These are phyloP conservation scores for Stomorhina lunata DNA, from an alignment of 2,888 invertebrate genomes.

Conservation along the genomic window DNA sequence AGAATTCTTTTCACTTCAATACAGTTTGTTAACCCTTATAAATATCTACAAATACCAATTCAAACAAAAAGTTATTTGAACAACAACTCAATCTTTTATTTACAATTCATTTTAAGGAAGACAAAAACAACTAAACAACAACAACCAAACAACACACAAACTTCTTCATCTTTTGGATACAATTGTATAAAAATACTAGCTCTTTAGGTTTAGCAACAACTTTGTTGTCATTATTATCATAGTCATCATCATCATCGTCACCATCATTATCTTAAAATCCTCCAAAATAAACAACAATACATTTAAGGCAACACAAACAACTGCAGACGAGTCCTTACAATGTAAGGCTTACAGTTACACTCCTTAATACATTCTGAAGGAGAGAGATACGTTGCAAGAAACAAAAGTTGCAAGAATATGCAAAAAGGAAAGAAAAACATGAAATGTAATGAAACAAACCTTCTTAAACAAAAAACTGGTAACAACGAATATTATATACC, in stretches of 20 bases:
- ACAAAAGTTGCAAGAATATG: not conserved
- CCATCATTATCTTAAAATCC: slow-evolving; percentile 63
- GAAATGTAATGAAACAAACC: slow-evolving; percentile 52
- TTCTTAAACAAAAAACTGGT: slow-evolving; percentile 28
- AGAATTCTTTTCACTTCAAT: slow-evolving; percentile 23
- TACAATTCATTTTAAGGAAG: slow-evolving; percentile 52
- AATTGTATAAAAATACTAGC: not conserved
- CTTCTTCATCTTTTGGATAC: slow-evolving; percentile 8
- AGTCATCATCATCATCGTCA: slow-evolving; percentile 13
- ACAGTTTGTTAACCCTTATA: slow-evolving; percentile 62
- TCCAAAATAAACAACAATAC: slow-evolving; percentile 59
- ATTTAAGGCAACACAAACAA: slow-evolving; percentile 6
- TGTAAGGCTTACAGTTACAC: not conserved
- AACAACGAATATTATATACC: too few species aligned
- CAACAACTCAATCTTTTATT: slow-evolving; percentile 60
- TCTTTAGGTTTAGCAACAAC: slow-evolving; percentile 19
- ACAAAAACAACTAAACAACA: not conserved
- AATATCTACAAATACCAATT: slow-evolving; percentile 56
- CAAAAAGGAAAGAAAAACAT: not conserved
- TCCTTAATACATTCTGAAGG: not conserved
- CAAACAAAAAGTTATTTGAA: slow-evolving; percentile 59
- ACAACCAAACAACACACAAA: not conserved
- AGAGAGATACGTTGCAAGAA: not conserved
- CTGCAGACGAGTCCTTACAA: slow-evolving; percentile 16
- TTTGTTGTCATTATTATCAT: not conserved